Evolutionary conservation across 1,140 invertebrate genomes (phyloP), one percentile per base, ranked within the genome.

Genomic region (Lamellibrachia luymesi): DNA sequence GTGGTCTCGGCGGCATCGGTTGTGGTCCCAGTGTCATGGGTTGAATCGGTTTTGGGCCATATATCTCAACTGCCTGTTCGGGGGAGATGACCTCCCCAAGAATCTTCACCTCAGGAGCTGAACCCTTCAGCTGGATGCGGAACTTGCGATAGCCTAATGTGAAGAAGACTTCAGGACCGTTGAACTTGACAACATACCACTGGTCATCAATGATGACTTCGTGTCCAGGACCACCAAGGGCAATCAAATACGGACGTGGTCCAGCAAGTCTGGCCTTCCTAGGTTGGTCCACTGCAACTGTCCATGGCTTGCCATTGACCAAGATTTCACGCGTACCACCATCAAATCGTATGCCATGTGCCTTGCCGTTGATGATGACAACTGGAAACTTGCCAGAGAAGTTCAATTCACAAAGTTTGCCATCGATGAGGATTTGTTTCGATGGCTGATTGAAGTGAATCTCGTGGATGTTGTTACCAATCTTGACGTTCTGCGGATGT

Each of bases 201-300:
- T 95, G 98, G 50, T 97, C 97, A 51, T 99, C 97, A 92, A 98
- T 97, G 92, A 99, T 97, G 1, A 98, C 97, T 95, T 96, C 95
- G 94, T 98, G 98, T 0, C 98, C 98, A 90, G 99, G 97, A 13
- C 98, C 99, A 91, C 98, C 99, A 97, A 99, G 99, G 94, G 98
- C 97, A 2, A 98, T 95, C 1, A 98, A 98, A 95, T 98, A 97
- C 51, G 97, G 97, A 91, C 97, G 97, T 8, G 51, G 51, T 25
- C 97, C 97, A 93, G 98, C 97, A 10, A 99, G 97, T 94, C 97
- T 97, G 51, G 96, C 94, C 91, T 95, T 97, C 95, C 98, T 98
- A 10, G 98, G 97, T 95, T 98, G 98, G 7, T 98, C 97, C 96
- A 99, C 97, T 0, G 98, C 97, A 90, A 98, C 97, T 95, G 98